Evolutionary conservation across 2,888 invertebrate genomes (phyloP).

Genomic region (Dolichomitus sp.): DNA sequence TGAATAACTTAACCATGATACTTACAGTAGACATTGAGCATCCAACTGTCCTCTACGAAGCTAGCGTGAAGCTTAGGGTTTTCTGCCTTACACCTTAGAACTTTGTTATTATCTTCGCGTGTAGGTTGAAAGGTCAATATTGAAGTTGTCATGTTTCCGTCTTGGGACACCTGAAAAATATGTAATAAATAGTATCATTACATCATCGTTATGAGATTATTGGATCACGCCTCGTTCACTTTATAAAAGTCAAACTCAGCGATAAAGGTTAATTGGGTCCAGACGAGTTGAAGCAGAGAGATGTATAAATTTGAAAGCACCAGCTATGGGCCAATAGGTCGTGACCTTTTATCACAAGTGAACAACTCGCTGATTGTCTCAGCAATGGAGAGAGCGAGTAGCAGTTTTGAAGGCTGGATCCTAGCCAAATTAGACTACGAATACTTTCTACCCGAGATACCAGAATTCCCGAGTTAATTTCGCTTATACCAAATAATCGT

Average conservation of each 20-base stretch:
- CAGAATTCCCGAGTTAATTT: slow-evolving; percentile 53
- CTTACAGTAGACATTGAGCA: slow-evolving; percentile 96
- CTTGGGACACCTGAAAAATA: slow-evolving; percentile 90
- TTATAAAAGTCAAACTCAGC: not conserved
- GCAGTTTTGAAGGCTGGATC: slow-evolving; percentile 41
- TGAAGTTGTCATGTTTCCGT: slow-evolving; percentile 94
- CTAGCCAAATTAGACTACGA: slow-evolving; percentile 52
- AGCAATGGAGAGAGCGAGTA: not conserved
- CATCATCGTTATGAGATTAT: not conserved
- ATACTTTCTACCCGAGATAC: slow-evolving; percentile 34
- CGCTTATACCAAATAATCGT: slow-evolving; percentile 46
- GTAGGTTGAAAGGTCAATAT: slow-evolving; percentile 92
- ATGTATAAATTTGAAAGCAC: not conserved
- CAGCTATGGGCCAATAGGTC: slow-evolving; percentile 15
- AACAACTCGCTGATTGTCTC: slow-evolving; percentile 54
- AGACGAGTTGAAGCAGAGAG: not conserved
- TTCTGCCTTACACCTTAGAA: slow-evolving; percentile 93
- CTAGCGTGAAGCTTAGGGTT: slow-evolving; percentile 92
- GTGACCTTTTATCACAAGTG: slow-evolving; percentile 52
- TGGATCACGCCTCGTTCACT: not conserved
- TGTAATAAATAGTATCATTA: slow-evolving; percentile 15
- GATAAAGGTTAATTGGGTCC: not conserved
- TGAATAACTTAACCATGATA: slow-evolving; percentile 31
- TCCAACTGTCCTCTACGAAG: slow-evolving; percentile 92
- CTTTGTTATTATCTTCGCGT: slow-evolving; percentile 92